These are phyloP conservation scores for Nineta flava DNA, from an alignment of 2,888 invertebrate genomes.

Conservation along the genomic window DNA sequence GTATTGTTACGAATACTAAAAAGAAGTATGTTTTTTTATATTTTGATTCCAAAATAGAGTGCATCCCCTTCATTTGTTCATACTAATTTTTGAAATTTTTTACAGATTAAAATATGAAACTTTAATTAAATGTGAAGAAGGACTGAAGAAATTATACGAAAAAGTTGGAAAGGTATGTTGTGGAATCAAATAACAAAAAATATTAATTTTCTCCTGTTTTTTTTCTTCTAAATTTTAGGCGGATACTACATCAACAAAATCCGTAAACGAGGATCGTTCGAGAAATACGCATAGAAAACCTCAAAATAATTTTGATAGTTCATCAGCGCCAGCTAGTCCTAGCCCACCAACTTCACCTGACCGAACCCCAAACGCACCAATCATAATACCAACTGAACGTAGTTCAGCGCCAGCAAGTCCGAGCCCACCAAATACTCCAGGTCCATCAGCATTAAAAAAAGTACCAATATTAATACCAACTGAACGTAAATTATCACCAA, in stretches of 20 bases:
- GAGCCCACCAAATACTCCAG: conserved; percentile 27
- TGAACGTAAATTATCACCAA: conserved; percentile 15
- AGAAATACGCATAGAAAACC: too few relatives aligned
- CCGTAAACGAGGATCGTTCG: too few relatives aligned
- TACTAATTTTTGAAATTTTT: conserved; percentile 7
- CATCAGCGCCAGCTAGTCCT: conserved; percentile 30
- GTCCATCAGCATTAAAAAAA: conserved; percentile 13
- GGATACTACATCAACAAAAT: too few relatives aligned
- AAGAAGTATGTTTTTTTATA: conserved; percentile 35
- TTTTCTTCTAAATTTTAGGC: too few relatives aligned
- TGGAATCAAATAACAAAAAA: too few relatives aligned
- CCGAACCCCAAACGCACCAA: conserved; percentile 19
- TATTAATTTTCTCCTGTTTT: too few relatives aligned
- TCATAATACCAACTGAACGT: conserved; percentile 28
- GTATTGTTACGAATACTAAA: conserved; percentile 41
- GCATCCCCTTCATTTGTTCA: too few relatives aligned
- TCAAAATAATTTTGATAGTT: background rate
- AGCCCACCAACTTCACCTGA: conserved; percentile 27
- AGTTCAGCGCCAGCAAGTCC: conserved; percentile 31
- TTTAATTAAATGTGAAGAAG: conserved; percentile 49
- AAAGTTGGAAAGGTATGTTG: conserved; percentile 46
- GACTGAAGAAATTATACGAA: conserved; percentile 44
- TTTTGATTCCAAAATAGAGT: conserved; percentile 1
- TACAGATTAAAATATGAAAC: conserved; percentile 51
- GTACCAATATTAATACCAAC: conserved; percentile 29